Percentiles rank a stretch among this genome's conserved stretches.
These are phyloP conservation scores for Volucella inanis DNA, from an alignment of 2,888 invertebrate species.

Conservation along the genomic window DNA sequence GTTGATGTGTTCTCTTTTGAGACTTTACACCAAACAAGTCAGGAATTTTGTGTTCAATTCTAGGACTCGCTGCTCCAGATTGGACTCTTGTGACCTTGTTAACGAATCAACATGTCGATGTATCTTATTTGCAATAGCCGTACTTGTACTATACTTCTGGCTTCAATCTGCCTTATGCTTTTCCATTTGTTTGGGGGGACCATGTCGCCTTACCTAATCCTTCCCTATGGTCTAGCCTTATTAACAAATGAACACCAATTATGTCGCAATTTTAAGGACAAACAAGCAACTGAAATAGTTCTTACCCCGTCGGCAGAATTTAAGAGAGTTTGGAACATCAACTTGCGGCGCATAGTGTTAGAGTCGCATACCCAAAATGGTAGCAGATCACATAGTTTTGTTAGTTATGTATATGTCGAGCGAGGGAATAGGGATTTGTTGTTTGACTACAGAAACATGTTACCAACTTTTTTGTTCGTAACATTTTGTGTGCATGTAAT, in stretches of 20 bases:
- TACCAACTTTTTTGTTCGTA: not conserved
- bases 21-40: no score
- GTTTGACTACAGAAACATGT: conserved; percentile 28
- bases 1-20: not conserved
- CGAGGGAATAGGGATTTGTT: conserved; percentile 53
- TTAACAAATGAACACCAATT: conserved; percentile 37
- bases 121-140: no score
- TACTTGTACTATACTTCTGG: no score
- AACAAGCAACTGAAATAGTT: conserved; percentile 38
- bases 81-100: no score
- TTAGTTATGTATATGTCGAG: not conserved
- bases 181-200: not conserved
- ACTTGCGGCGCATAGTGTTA: conserved; percentile 31
- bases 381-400: conserved; percentile 64
- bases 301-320: conserved; percentile 19
- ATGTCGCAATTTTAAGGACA: conserved; percentile 19
- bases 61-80: no score
- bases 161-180: no score
- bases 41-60: no score
- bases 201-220: not conserved
- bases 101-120: no score
- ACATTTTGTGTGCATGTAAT: no score
- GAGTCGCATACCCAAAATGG: conserved; percentile 53
- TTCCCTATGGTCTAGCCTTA: conserved; percentile 7
- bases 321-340: conserved; percentile 14